Base-by-base conservation (phyloP, 2,113 vertebrate genomes). In the Larimichthys crocea region DNA sequence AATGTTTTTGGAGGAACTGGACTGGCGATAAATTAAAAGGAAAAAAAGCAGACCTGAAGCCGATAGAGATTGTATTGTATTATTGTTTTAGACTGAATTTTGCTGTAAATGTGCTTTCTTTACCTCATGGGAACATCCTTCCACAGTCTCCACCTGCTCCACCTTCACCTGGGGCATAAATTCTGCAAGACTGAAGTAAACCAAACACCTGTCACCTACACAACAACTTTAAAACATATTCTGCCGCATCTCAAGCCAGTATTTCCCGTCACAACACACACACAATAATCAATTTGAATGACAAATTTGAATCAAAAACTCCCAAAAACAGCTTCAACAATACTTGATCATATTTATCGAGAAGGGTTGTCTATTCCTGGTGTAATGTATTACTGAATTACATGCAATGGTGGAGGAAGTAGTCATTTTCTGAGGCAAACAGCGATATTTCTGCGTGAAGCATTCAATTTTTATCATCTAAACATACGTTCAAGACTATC, bases 91-190 rank as follows among this genome's bases (percentile, higher is more conserved):
- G 35, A 40, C 8, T 2, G 35, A 40, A 8, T 22, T 49, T 50
- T 10, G 20, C 10, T 44, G 40, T 56, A 10, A n/a, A 15, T 44
- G 24, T 65, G 3, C 7, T 65, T 48, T 29, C 5, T 50, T 83
- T 81, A 98, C 98, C 97, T 99, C 98, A 65, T 99, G 98, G 0
- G 96, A 97, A 85, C 98, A 99, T 31, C 97, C 97, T 92, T 99
- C 98, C 85, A 97, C 94, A 0, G 97, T 99, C 76, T 99, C 98
- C 31, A 99, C 97, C 61, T 95, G 96, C 59, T 98, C 96, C 35
- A 98, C 97, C 67, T 97, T 99, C 64, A 99, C 96, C 80, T 96
- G 96, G 66, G 98, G 98, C 97, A 99, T 99, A 80, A 99, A 88
- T 55, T 99, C 98, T 89, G 96, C 80, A 86, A 99, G 91, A 93